Conservation (phyloP, 2,888 invertebrate genomes). For the Calephelis perditalis region DNA sequence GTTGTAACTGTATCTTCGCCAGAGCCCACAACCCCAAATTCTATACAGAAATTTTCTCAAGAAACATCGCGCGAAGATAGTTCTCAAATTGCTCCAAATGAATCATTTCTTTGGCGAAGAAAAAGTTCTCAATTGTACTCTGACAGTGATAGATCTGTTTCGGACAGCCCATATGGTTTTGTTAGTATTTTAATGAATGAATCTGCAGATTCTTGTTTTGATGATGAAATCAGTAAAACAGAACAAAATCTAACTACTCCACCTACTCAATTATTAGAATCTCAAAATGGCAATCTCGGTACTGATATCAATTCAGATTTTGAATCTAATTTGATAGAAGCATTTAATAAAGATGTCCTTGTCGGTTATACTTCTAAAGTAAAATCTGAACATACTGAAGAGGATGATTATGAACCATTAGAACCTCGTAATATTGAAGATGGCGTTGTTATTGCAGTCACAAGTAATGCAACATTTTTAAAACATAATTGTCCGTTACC, state of each 20-base stretch:
- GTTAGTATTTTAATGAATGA: slow-evolving; percentile 50
- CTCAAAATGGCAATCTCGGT: slow-evolving; percentile 39
- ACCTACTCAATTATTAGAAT: slow-evolving; percentile 39
- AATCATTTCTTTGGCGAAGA: slow-evolving; percentile 81
- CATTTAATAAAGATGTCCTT: slow-evolving; percentile 63
- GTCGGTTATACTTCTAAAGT: slow-evolving; percentile 54
- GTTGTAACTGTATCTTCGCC: slow-evolving; percentile 26
- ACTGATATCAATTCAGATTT: slow-evolving; percentile 53
- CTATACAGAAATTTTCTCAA: slow-evolving; percentile 25
- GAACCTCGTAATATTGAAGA: slow-evolving; percentile 57
- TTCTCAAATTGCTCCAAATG: slow-evolving; percentile 76
- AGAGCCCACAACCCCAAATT: slow-evolving; percentile 26
- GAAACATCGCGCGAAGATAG: slow-evolving; percentile 43
- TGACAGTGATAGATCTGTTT: slow-evolving; percentile 52
- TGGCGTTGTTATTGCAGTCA: slow-evolving; percentile 52
- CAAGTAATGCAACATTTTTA: slow-evolving; percentile 49
- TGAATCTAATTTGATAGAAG: slow-evolving; percentile 66
- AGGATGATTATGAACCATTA: slow-evolving; percentile 69
- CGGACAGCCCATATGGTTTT: slow-evolving; percentile 57
- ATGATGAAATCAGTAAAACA: slow-evolving; percentile 30
- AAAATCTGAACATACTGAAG: slow-evolving; percentile 41
- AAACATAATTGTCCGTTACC: slow-evolving; percentile 72
- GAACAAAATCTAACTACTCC: slow-evolving; percentile 45
- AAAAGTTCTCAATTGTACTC: slow-evolving; percentile 66
- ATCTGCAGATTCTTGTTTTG: slow-evolving; percentile 39